Percentiles rank a stretch among this genome's conserved stretches.
Evolutionary conservation across 2,888 invertebrate genomes (phyloP).

Genomic region (Clitarchus hookeri): DNA sequence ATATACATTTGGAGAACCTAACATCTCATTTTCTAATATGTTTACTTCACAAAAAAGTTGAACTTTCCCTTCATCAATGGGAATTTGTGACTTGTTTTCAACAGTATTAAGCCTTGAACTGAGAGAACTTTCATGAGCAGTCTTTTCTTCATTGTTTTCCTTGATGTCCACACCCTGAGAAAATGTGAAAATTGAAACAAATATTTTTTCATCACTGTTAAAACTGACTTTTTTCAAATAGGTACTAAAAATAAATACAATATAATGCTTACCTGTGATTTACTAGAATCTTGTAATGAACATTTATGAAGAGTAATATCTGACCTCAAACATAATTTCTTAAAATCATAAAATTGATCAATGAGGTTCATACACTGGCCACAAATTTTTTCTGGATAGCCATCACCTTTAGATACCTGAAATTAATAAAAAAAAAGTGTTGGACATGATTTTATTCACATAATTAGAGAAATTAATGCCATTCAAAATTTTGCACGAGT

Average conservation of each 20-base stretch:
- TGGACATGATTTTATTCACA: neutral
- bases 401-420: constrained; percentile 24
- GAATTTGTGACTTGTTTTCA: neutral
- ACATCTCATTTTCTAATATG: neutral
- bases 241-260: neutral
- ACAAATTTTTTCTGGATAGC: constrained; percentile 22
- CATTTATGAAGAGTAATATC: neutral
- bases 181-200: neutral
- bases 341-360: constrained; percentile 26
- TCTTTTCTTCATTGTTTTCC: neutral
- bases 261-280: constrained; percentile 4
- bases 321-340: neutral
- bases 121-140: neutral
- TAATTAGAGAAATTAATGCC: neutral
- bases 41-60: constrained; percentile 23
- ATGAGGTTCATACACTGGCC: neutral
- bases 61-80: neutral
- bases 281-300: constrained; percentile 3
- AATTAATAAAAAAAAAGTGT: neutral
- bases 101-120: neutral
- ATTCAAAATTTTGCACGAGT: neutral
- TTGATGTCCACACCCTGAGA: constrained; percentile 5
- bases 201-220: neutral
- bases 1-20: neutral
- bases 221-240: neutral